phyloP scores from a whole-genome alignment of 1,140 invertebrate genomes.

The Cotesia chilonis region DNA sequence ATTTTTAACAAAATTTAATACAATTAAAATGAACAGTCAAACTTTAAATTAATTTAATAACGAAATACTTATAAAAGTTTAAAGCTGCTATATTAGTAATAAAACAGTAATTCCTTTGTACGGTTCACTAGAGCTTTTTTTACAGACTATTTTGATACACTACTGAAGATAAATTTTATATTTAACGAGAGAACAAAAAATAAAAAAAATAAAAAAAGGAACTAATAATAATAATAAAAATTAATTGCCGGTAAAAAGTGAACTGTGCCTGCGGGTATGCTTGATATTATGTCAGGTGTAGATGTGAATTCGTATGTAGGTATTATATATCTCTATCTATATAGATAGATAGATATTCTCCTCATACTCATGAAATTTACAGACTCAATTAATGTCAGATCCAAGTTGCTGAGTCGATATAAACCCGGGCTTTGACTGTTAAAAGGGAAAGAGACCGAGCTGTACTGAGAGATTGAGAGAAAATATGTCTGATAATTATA shows the following conservation, averaged over 20 bases:
- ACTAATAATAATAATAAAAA: not conserved
- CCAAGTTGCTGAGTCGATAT: conserved; percentile 14
- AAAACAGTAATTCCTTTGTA: no score
- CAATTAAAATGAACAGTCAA: no score
- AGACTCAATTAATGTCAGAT: conserved; percentile 33
- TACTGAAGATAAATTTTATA: conserved; percentile 10
- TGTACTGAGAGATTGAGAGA: not conserved
- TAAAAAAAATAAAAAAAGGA: not conserved
- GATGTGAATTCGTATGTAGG: not conserved
- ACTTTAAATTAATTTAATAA: no score
- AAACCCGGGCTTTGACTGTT: not conserved
- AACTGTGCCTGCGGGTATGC: no score
- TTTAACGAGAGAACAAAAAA: not conserved
- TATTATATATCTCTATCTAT: conserved; percentile 1
- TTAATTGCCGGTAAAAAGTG: conserved; percentile 2
- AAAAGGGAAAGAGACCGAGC: not conserved
- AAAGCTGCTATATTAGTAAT: no score
- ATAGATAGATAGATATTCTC: conserved; percentile 1
- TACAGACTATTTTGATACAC: not conserved
- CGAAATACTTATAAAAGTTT: no score
- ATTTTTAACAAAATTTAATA: no score
- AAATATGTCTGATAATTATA: not conserved
- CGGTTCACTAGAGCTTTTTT: no score
- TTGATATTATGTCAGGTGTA: conserved; percentile 12
- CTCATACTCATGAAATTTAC: conserved; percentile 29